Conservation (phyloP, 1,140 invertebrate genomes). For the Hestina assimilis region DNA sequence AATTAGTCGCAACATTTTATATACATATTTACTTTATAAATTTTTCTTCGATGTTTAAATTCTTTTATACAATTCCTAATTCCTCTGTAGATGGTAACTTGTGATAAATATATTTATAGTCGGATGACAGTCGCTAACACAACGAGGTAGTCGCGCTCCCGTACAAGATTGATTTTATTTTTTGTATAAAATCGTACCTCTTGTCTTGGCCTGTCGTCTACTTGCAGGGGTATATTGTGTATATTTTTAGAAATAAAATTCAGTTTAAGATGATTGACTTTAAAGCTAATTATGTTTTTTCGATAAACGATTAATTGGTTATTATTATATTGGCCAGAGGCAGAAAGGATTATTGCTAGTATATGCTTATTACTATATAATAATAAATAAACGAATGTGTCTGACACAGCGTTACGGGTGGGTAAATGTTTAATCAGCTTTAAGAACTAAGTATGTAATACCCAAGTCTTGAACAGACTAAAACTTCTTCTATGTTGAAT, state of each 20-base stretch:
- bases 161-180: slow-evolving; percentile 75
- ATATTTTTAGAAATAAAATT: slow-evolving; percentile 66
- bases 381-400: slow-evolving; percentile 42
- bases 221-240: slow-evolving; percentile 64
- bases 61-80: slow-evolving; percentile 43
- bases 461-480: slow-evolving; percentile 41
- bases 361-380: slow-evolving; percentile 42
- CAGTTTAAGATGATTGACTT: slow-evolving; percentile 47
- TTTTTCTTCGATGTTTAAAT: slow-evolving; percentile 14
- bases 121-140: slow-evolving; percentile 75
- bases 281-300: slow-evolving; percentile 73
- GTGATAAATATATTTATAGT: slow-evolving; percentile 72
- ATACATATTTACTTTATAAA: slow-evolving; percentile 25
- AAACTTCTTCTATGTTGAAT: slow-evolving; percentile 42
- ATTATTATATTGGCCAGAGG: slow-evolving; percentile 54
- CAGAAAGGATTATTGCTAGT: slow-evolving; percentile 53
- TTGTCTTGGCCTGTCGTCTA: slow-evolving; percentile 77
- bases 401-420: slow-evolving; percentile 49
- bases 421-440: slow-evolving; percentile 49
- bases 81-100: slow-evolving; percentile 58
- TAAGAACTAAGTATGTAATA: slow-evolving; percentile 40
- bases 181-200: slow-evolving; percentile 76
- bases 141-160: slow-evolving; percentile 64
- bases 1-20: slow-evolving; percentile 56
- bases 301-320: slow-evolving; percentile 56